Base-by-base conservation (phyloP, 2,797 vertebrate species). In the Percopsis omiscomaycus region DNA sequence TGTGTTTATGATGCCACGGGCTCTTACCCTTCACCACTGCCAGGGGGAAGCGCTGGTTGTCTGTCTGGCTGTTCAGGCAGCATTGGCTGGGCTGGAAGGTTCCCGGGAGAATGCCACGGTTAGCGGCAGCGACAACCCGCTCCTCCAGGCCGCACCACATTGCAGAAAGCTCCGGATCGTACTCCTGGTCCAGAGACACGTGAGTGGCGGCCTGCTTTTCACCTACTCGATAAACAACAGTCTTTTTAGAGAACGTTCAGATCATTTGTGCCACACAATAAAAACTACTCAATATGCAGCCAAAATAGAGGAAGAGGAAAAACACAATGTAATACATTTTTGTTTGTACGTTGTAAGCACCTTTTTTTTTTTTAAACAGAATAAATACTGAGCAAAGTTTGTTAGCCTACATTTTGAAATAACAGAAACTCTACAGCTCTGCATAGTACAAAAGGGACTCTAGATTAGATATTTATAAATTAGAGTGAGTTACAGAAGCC, bases 141-240 rank as follows among this genome's bases (percentile, higher is more conserved):
- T 98, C 96, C 80, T 99, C 97, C 6, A 99, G 92, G 52, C 95
- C 92, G 59, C 88, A 89, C 97, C 97, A 99, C 73, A 98, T 92
- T 5, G 93, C 91, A 1, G 95, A 94, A 22, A 92, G 91, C 5
- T 96, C 95, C 0, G 84, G 91, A 75, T 98, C 97, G 77, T 94
- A 98, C 70, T 98, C 97, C 84, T 99, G 97, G 84, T 99, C 97
- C 75, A 99, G 89, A 55, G 96, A 96, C 14, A 98, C 81, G 0
- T 98, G 95, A 0, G 97, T 98, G 55, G 96, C 97, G n/a, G 96
- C 97, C 82, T 99, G 97, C 78, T 98, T 99, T 82, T 98, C 96
- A 53, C 97, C 97, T 99, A 73, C 3, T 59, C 30, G 62, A 13
- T 22, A 50, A 14, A 51, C 55, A 11, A 48, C 9, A 14, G 22